These are phyloP conservation scores for Diarsia dahlii DNA, from an alignment of 2,888 invertebrate species.

Conservation along the genomic window DNA sequence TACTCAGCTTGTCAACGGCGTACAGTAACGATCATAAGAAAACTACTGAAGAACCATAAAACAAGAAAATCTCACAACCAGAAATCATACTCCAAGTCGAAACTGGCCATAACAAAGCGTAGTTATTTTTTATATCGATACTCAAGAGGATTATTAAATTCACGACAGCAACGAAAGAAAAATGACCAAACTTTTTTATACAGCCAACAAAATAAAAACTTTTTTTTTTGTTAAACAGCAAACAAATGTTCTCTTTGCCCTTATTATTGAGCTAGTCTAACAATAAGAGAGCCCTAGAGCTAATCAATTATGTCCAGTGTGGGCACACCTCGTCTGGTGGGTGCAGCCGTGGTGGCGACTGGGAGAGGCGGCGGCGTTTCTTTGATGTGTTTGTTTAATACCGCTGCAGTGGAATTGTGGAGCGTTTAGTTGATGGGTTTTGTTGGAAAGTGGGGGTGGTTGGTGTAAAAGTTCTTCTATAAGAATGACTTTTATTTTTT, in stretches of 20 bases:
- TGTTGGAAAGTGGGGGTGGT: too few species aligned
- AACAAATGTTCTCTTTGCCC: constrained; percentile 6
- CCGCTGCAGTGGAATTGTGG: neutral
- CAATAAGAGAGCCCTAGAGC: constrained; percentile 48
- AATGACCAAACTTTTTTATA: neutral
- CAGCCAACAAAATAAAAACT: neutral
- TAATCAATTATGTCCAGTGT: constrained; percentile 57
- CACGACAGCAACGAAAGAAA: neutral
- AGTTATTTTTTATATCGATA: neutral
- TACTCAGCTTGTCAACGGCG: too few species aligned
- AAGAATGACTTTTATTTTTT: too few species aligned
- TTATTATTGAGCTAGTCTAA: constrained; percentile 26
- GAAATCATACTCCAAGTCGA: neutral
- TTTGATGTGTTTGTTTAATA: constrained; percentile 29
- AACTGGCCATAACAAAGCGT: neutral
- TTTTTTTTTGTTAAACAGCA: neutral
- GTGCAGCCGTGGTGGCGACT: constrained; percentile 43
- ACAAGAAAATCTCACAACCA: neutral
- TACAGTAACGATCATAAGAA: neutral
- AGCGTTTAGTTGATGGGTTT: neutral
- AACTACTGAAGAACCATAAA: neutral
- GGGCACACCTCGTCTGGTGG: constrained; percentile 49
- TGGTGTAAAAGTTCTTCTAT: too few species aligned
- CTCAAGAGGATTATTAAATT: neutral
- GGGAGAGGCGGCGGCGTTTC: constrained; percentile 45